phyloP scores from a whole-genome alignment of 2,797 vertebrate species.

The Acrossocheilus fasciatus region DNA sequence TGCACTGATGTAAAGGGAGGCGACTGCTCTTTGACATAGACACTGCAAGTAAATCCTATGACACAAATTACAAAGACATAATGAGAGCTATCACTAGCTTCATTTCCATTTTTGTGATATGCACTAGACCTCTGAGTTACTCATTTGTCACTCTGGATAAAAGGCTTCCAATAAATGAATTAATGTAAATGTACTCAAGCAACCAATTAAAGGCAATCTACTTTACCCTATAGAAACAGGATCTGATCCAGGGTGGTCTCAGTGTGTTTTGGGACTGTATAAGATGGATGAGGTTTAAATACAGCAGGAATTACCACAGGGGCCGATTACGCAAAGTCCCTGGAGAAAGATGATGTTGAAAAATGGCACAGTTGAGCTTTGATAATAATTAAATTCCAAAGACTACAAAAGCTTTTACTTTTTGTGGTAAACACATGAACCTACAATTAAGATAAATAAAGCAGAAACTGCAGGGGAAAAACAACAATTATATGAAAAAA shows the following conservation, averaged over 20 bases:
- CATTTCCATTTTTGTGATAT: slow-evolving; percentile 40
- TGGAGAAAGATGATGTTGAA: slow-evolving; percentile 14
- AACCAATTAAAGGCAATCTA: slow-evolving; percentile 70
- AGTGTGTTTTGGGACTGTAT: slow-evolving; percentile 13
- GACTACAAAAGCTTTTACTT: background rate
- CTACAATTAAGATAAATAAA: background rate
- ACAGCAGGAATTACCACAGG: slow-evolving; percentile 20
- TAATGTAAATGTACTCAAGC: background rate
- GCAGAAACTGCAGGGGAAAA: background rate
- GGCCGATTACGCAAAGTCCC: background rate
- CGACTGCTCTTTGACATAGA: slow-evolving; percentile 57
- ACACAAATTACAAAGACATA: slow-evolving; percentile 81
- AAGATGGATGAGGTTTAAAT: slow-evolving; percentile 33
- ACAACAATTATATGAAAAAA: background rate
- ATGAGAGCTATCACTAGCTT: slow-evolving; percentile 71
- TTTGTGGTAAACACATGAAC: background rate
- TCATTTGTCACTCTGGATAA: slow-evolving; percentile 21
- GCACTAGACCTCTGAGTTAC: background rate
- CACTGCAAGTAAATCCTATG: slow-evolving; percentile 64
- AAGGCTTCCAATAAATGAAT: slow-evolving; percentile 66
- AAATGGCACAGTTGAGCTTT: slow-evolving; percentile 19
- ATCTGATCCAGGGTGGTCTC: slow-evolving; percentile 43
- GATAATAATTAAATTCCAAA: slow-evolving; percentile 28
- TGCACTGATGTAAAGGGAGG: background rate
- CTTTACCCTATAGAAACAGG: slow-evolving; percentile 58